A percentile compares a stretch with the other conserved stretches of the same genome.
Conservation (phyloP, 2,888 invertebrate genomes). For the Neoscelio sp. region DNA sequence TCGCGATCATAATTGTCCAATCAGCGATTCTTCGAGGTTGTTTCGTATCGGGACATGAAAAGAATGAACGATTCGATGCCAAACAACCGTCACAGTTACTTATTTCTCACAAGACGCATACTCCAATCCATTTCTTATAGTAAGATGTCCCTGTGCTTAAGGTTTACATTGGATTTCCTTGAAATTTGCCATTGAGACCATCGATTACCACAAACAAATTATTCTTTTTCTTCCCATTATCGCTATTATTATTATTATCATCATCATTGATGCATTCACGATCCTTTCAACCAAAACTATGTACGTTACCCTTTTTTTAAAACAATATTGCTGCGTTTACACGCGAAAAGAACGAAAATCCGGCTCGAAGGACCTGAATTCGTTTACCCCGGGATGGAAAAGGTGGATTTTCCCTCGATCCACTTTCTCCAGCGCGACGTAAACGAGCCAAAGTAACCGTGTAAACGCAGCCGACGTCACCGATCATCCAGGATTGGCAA, state of each 20-base stretch:
- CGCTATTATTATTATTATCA: constrained; percentile 41
- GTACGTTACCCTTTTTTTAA: constrained; percentile 23
- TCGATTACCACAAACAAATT: constrained; percentile 46
- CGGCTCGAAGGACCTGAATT: no score
- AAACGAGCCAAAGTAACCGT: no score
- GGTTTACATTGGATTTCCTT: constrained; percentile 82
- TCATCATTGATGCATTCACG: constrained; percentile 61
- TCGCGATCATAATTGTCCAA: constrained; percentile 50
- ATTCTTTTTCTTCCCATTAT: constrained; percentile 49
- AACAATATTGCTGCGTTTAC: no score
- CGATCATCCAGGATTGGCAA: constrained; percentile 38
- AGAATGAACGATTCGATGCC: constrained; percentile 64
- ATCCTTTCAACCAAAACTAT: constrained; percentile 48
- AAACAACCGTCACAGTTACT: constrained; percentile 70
- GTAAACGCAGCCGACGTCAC: no score
- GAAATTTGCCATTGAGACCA: constrained; percentile 62
- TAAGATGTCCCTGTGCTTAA: constrained; percentile 79
- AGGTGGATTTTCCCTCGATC: background rate
- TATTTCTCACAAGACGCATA: constrained; percentile 73
- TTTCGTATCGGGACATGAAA: constrained; percentile 66
- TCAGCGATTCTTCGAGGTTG: constrained; percentile 56
- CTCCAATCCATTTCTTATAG: constrained; percentile 83
- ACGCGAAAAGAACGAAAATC: no score
- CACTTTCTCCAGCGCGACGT: no score
- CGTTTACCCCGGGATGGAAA: no score